A percentile compares a stretch with the other conserved stretches of the same genome.
Conservation (phyloP, 2,888 invertebrate species). For the Teinopalpus imperialis region DNA sequence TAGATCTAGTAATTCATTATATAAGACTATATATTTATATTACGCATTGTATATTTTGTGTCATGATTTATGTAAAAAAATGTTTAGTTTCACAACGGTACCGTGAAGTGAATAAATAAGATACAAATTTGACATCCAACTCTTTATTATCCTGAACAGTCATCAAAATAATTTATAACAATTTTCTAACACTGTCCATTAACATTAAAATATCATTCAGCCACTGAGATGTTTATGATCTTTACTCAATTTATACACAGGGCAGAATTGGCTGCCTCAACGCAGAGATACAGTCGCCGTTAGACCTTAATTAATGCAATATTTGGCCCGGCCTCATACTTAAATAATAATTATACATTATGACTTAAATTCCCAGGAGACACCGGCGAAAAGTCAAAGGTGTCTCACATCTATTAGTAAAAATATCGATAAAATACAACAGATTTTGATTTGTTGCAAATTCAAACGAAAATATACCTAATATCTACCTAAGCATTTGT, state of each 20-base stretch:
- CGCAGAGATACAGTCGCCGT: slow-evolving; percentile 66
- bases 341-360: slow-evolving; percentile 77
- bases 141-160: slow-evolving; percentile 83
- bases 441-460: slow-evolving; percentile 76
- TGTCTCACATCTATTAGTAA: slow-evolving; percentile 62
- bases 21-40: too few relatives aligned
- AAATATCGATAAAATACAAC: slow-evolving; percentile 80
- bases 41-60: too few relatives aligned
- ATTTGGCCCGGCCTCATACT: slow-evolving; percentile 80
- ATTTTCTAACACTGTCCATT: slow-evolving; percentile 82
- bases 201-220: slow-evolving; percentile 78
- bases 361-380: slow-evolving; percentile 69
- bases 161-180: slow-evolving; percentile 84
- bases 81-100: too few relatives aligned
- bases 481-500: slow-evolving; percentile 77
- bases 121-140: slow-evolving; percentile 77
- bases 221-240: slow-evolving; percentile 74
- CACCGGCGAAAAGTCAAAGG: slow-evolving; percentile 48
- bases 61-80: too few relatives aligned
- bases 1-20: too few relatives aligned
- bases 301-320: slow-evolving; percentile 76
- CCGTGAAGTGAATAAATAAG: slow-evolving; percentile 51
- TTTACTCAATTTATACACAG: slow-evolving; percentile 63
- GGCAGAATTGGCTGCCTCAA: slow-evolving; percentile 62
- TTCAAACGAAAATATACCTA: slow-evolving; percentile 78